phyloP scores from a whole-genome alignment of 2,113 vertebrate genomes.

The Corythornis vintsioides region DNA sequence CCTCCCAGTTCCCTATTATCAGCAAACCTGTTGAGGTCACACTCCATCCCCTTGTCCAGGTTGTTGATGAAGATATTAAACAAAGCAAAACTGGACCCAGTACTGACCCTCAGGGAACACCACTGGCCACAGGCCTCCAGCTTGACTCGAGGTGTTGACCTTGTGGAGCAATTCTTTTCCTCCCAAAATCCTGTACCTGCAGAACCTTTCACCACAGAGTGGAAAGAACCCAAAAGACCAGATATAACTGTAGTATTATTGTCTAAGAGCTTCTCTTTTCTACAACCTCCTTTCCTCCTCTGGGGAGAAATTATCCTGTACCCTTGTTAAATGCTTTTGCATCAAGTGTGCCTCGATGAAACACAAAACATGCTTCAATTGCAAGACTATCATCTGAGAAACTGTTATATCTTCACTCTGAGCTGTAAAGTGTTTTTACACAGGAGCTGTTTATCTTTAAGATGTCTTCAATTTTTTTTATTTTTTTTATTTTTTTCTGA shows the following conservation, averaged over 20 bases:
- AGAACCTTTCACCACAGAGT: not conserved
- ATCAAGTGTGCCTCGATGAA: not conserved
- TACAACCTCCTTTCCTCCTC: not conserved
- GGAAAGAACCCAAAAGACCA: not conserved
- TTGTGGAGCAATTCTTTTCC: not conserved
- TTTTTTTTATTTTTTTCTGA: not conserved
- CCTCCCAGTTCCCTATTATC: too few species aligned
- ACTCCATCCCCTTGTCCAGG: too few species aligned
- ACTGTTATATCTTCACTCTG: not conserved
- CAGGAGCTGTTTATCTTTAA: not conserved
- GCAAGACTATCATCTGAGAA: not conserved
- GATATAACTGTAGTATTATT: not conserved
- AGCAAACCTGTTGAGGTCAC: too few species aligned
- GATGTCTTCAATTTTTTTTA: not conserved
- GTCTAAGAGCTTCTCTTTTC: not conserved
- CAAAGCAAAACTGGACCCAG: too few species aligned
- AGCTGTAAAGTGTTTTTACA: not conserved
- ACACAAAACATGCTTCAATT: not conserved
- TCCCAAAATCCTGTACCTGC: not conserved
- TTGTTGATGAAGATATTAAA: too few species aligned
- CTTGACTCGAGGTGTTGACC: not conserved
- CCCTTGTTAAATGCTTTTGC: slow-evolving; percentile 3
- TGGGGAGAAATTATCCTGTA: not conserved
- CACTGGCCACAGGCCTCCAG: too few species aligned
- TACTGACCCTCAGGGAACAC: too few species aligned